Conservation (phyloP, 2,797 vertebrate genomes). For the Halcyon badia region DNA sequence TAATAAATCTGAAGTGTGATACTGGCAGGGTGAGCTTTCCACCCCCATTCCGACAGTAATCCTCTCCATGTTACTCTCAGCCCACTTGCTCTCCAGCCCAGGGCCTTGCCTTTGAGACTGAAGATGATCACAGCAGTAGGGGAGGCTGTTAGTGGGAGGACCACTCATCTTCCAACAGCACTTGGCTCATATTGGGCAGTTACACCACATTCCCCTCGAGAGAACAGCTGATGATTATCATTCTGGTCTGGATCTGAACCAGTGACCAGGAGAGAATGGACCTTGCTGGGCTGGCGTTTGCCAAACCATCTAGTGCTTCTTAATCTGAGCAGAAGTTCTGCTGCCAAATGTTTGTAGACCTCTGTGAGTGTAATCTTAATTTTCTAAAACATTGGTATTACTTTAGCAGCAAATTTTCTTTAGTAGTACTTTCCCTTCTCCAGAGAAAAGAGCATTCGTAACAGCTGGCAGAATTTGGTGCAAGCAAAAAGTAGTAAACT, state of each 20-base stretch:
- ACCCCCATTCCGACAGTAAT: background rate
- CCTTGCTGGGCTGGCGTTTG: fast-evolving
- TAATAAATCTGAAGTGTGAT: background rate
- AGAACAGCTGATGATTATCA: background rate
- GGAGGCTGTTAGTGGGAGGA: background rate
- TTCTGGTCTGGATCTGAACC: background rate
- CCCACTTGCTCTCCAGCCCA: background rate
- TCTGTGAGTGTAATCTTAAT: background rate
- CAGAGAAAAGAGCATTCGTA: background rate
- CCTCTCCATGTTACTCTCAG: background rate
- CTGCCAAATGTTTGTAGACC: background rate
- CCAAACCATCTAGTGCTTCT: background rate
- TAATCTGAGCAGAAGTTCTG: background rate
- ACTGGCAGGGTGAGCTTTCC: background rate
- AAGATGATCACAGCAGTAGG: background rate
- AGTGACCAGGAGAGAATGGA: background rate
- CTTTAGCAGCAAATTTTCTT: background rate
- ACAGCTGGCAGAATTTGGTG: background rate
- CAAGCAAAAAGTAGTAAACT: background rate
- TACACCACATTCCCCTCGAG: background rate
- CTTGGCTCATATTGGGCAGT: background rate
- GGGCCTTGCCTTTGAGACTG: background rate
- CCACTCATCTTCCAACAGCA: background rate
- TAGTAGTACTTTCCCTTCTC: background rate
- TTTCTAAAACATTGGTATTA: background rate